A percentile compares a stretch with the other conserved stretches of the same genome.
These are phyloP conservation scores for Cetoscarus ocellatus DNA, from an alignment of 2,797 vertebrate species.

Conservation along the genomic window DNA sequence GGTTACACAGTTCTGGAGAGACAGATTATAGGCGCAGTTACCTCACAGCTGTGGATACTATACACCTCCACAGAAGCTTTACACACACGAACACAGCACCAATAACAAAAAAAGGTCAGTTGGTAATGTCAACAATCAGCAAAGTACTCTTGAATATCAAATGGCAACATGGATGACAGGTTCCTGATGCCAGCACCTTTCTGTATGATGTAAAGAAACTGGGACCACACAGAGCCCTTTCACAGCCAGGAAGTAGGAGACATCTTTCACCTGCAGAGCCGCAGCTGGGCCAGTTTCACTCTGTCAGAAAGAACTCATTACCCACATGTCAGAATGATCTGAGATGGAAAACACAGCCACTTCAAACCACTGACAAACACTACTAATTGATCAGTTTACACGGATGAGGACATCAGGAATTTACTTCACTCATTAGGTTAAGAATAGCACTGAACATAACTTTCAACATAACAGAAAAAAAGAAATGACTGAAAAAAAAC, in stretches of 20 bases:
- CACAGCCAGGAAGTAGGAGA: constrained; percentile 73
- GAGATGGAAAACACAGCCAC: constrained; percentile 61
- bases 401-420: constrained; percentile 3
- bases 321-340: constrained; percentile 63
- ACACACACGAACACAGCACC: constrained; percentile 38
- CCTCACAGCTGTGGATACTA: constrained; percentile 79
- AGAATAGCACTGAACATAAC: too few species aligned
- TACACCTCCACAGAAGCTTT: constrained; percentile 74
- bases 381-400: constrained; percentile 45
- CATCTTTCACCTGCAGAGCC: constrained; percentile 72
- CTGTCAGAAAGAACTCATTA: constrained; percentile 79
- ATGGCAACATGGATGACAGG: constrained; percentile 74
- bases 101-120: constrained; percentile 76
- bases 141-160: constrained; percentile 74
- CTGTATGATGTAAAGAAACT: constrained; percentile 80
- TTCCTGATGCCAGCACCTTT: constrained; percentile 63
- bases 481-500: too few species aligned
- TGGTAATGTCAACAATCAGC: constrained; percentile 77
- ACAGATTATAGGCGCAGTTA: constrained; percentile 80
- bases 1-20: constrained; percentile 78
- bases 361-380: constrained; percentile 46
- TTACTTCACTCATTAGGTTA: not conserved
- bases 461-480: too few species aligned
- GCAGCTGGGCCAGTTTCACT: constrained; percentile 79
- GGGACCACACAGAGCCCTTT: constrained; percentile 82